Conservation (phyloP, 1,140 invertebrate genomes). For the Melanaphis sacchari region DNA sequence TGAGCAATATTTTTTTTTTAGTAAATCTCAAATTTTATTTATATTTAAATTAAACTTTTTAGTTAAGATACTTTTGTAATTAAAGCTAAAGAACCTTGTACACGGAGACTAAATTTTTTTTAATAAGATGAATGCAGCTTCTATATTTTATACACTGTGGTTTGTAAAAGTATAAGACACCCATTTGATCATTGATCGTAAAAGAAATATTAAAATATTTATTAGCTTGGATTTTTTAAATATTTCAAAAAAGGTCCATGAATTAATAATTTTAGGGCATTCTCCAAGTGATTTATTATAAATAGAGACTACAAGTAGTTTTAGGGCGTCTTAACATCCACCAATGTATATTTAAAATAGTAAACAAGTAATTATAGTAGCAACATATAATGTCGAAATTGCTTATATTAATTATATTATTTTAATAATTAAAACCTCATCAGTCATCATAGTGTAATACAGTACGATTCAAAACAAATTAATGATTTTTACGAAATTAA, state of each 20-base stretch:
- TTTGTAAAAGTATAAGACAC: neutral
- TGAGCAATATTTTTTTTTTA: neutral
- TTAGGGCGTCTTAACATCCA: neutral
- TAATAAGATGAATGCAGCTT: neutral
- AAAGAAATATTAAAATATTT: neutral
- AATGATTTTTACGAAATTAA: neutral
- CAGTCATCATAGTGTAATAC: neutral
- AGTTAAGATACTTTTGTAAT: neutral
- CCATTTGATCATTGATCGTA: neutral
- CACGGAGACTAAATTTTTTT: neutral
- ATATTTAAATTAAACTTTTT: neutral
- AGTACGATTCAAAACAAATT: neutral
- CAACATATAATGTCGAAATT: neutral
- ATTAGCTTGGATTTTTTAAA: neutral
- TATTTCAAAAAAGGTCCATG: neutral
- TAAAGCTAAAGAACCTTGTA: neutral
- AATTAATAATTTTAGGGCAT: neutral
- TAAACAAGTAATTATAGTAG: neutral
- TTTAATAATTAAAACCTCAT: neutral
- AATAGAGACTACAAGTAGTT: neutral
- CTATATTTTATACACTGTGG: neutral
- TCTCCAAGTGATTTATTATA: neutral
- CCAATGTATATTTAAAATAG: neutral
- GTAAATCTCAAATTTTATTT: neutral
- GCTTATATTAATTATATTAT: neutral